phyloP scores from a whole-genome alignment of 2,113 vertebrate species.

The Cephalopholis sonnerati region DNA sequence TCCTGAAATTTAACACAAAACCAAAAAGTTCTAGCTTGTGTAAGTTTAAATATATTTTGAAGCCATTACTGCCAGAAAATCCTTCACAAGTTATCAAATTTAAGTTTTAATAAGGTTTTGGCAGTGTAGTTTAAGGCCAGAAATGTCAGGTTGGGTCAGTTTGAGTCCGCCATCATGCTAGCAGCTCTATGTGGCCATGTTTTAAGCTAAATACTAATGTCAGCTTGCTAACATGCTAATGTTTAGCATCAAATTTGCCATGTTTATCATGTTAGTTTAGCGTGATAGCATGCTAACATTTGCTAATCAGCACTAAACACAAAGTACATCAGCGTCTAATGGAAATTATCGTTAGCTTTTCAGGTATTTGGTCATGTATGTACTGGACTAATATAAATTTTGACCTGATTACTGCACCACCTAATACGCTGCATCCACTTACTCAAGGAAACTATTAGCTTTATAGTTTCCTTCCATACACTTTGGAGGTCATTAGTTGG shows the following conservation, averaged over 20 bases:
- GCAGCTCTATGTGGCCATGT: background rate
- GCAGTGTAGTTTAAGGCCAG: background rate
- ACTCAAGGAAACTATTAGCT: too few relatives aligned
- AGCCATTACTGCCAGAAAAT: background rate
- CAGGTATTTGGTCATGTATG: too few relatives aligned
- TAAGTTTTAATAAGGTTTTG: background rate
- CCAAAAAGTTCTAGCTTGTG: background rate
- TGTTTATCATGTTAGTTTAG: too few relatives aligned
- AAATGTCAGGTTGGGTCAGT: background rate
- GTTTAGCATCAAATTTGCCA: background rate
- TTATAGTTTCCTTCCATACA: too few relatives aligned
- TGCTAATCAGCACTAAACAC: too few relatives aligned
- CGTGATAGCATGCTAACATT: too few relatives aligned
- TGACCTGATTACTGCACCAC: too few relatives aligned
- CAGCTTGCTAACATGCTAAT: background rate
- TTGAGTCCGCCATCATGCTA: background rate
- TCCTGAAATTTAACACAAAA: conserved; percentile 10
- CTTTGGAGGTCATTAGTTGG: too few relatives aligned
- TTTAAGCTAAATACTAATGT: background rate
- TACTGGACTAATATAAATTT: too few relatives aligned
- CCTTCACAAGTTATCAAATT: background rate
- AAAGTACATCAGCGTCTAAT: too few relatives aligned
- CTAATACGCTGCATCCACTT: too few relatives aligned
- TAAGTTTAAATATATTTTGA: background rate
- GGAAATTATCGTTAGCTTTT: too few relatives aligned